Conservation (phyloP, 2,888 invertebrate genomes). For the Mamestra brassicae region DNA sequence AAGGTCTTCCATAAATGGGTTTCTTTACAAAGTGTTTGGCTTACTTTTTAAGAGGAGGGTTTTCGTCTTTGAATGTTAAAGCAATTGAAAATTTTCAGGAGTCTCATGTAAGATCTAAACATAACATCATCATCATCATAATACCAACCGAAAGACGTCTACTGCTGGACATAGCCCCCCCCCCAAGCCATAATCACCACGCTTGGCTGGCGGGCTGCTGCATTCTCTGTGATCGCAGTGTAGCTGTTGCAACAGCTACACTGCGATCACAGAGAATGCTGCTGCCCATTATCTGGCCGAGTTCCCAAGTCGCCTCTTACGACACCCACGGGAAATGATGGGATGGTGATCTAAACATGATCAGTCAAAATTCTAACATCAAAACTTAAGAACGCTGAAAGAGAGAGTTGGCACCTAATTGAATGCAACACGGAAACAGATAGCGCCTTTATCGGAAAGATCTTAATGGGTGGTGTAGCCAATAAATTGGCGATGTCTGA, state of each 20-base stretch:
- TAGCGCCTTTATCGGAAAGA: slow-evolving; percentile 14
- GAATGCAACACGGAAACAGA: slow-evolving; percentile 24
- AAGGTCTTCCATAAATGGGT: slow-evolving; percentile 14
- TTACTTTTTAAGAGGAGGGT: not conserved
- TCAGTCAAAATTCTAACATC: not conserved
- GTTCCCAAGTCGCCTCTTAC: too few relatives aligned
- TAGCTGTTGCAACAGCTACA: too few relatives aligned
- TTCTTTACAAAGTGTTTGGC: not conserved
- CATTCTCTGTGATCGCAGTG: too few relatives aligned
- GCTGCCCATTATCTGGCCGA: too few relatives aligned
- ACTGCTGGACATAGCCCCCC: too few relatives aligned
- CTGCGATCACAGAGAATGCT: too few relatives aligned
- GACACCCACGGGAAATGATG: too few relatives aligned
- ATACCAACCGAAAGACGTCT: too few relatives aligned
- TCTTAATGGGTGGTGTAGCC: slow-evolving; percentile 68
- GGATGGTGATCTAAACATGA: not conserved
- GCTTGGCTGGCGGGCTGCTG: too few relatives aligned
- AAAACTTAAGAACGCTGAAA: not conserved
- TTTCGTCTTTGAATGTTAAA: not conserved
- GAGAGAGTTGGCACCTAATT: slow-evolving; percentile 17
- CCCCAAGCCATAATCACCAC: too few relatives aligned
- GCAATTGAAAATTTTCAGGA: not conserved
- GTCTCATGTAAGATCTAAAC: not conserved
- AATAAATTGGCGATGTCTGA: slow-evolving; percentile 72
- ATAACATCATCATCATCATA: too few relatives aligned